Percentiles rank a stretch among this genome's conserved stretches.
Evolutionary conservation across 2,888 invertebrate genomes (phyloP).

Genomic region (Callyntrura guangdongensis): DNA sequence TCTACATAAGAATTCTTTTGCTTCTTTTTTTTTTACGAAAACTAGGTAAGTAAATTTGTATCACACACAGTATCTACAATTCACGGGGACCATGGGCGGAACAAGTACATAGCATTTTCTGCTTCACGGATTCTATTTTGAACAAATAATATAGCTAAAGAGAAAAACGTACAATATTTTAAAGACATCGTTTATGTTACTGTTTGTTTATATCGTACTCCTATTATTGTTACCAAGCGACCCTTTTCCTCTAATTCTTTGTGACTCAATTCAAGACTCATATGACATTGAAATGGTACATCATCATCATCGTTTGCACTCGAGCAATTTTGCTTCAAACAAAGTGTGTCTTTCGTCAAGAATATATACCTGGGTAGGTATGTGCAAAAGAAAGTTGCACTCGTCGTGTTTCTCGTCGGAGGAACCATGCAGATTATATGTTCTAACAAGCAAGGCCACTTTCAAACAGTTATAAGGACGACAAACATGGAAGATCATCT

Average conservation of each 20-base stretch:
- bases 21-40: constrained; percentile 23
- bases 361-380: too few relatives aligned
- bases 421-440: too few relatives aligned
- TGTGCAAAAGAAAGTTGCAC: too few relatives aligned
- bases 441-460: too few relatives aligned
- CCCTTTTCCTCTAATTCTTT: constrained; percentile 20
- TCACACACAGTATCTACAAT: constrained; percentile 52
- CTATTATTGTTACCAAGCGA: constrained; percentile 11
- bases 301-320: constrained; percentile 21
- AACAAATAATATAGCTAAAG: constrained; percentile 40
- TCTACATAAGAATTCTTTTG: constrained; percentile 32
- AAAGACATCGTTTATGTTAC: constrained; percentile 3
- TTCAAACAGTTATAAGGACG: too few relatives aligned
- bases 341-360: too few relatives aligned
- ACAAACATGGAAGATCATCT: too few relatives aligned
- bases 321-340: constrained; percentile 8
- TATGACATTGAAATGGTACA: constrained; percentile 34
- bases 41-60: constrained; percentile 76
- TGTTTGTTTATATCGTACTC: constrained; percentile 35
- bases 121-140: constrained; percentile 64
- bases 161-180: constrained; percentile 35
- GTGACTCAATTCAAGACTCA: constrained; percentile 31
- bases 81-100: constrained; percentile 64
- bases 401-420: too few relatives aligned
- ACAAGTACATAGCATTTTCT: constrained; percentile 68